Evolutionary conservation across 2,888 invertebrate genomes (phyloP).

Genomic region (Schizaphis graminum): DNA sequence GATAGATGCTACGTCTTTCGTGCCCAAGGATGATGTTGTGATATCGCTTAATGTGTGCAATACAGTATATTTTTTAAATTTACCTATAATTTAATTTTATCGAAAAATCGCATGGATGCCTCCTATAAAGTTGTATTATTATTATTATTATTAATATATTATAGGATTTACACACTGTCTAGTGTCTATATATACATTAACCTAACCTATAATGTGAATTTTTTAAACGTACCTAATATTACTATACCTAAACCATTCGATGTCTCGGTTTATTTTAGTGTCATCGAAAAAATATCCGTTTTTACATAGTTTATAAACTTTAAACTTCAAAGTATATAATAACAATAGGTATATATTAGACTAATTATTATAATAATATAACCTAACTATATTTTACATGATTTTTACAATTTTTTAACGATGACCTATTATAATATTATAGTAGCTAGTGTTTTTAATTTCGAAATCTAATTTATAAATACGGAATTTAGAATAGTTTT

Average conservation of each 20-base stretch:
- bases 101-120: not conserved
- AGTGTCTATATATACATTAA: not conserved
- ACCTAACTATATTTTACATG: not conserved
- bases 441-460: not conserved
- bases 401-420: not conserved
- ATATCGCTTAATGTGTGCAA: not conserved
- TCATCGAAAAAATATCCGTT: not conserved
- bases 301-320: not conserved
- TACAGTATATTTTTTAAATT: not conserved
- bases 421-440: not conserved
- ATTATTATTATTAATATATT: not conserved
- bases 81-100: not conserved
- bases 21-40: slow-evolving; percentile 21
- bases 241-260: not conserved
- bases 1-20: not conserved
- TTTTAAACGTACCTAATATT: not conserved
- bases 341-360: not conserved
- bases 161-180: not conserved
- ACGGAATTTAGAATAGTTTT: not conserved
- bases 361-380: not conserved
- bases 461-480: not conserved
- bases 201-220: not conserved
- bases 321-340: not conserved
- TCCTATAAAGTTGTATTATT: too few relatives aligned
- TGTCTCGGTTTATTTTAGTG: not conserved